phyloP scores from a whole-genome alignment of 1,140 invertebrate genomes.

The Hycleus cichorii region DNA sequence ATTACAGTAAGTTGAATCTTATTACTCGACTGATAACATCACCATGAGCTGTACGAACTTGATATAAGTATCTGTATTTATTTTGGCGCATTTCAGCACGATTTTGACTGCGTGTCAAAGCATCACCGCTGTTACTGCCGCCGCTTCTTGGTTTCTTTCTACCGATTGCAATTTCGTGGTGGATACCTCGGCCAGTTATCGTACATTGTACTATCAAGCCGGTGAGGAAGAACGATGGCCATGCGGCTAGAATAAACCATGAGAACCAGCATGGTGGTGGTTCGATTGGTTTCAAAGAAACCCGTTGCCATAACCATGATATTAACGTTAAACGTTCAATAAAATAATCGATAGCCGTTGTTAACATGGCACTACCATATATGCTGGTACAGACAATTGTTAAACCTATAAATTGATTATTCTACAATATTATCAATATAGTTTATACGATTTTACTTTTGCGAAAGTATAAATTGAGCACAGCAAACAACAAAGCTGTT shows the following conservation, averaged over 20 bases:
- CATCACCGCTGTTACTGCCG: not conserved
- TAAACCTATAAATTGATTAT: conserved; percentile 44
- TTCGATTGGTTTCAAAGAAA: conserved; percentile 45
- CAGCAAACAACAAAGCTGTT: conserved; percentile 59
- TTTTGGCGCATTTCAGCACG: conserved; percentile 69
- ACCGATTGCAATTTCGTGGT: conserved; percentile 47
- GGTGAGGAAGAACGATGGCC: conserved; percentile 62
- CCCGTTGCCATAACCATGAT: conserved; percentile 56
- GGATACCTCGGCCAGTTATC: conserved; percentile 61
- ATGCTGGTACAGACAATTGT: conserved; percentile 71
- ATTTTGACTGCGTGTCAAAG: conserved; percentile 48
- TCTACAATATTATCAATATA: not conserved
- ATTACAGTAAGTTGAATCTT: conserved; percentile 13
- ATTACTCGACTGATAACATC: conserved; percentile 80
- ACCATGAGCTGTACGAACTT: conserved; percentile 78
- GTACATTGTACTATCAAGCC: conserved; percentile 62
- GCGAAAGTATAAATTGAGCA: conserved; percentile 67
- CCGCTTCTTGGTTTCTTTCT: conserved; percentile 31
- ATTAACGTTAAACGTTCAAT: conserved; percentile 64
- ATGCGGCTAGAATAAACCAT: conserved; percentile 65
- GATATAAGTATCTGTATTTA: conserved; percentile 82
- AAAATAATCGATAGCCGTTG: conserved; percentile 67
- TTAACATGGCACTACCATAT: conserved; percentile 67
- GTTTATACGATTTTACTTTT: conserved; percentile 46
- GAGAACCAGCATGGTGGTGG: conserved; percentile 64